These are phyloP conservation scores for Pocillopora damicornis DNA, from an alignment of 64 coral and sea anemone genomes.

Conservation along the genomic window DNA sequence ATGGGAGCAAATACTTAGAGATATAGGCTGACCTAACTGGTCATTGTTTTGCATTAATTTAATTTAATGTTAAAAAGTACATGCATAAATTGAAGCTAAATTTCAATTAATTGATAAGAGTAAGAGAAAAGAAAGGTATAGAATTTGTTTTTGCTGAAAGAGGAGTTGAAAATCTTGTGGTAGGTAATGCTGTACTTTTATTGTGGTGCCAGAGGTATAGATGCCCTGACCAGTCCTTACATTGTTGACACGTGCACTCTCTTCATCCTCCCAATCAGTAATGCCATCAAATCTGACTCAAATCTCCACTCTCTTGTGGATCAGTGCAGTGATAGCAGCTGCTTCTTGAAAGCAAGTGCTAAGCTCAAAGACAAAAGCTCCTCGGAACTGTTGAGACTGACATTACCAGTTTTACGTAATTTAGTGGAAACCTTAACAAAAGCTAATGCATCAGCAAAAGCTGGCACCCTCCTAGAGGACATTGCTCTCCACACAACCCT, in stretches of 20 bases:
- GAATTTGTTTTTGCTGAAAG: too few species aligned
- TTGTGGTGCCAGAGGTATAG: slow-evolving; percentile 1
- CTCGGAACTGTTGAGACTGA: not conserved
- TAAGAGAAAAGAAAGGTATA: too few species aligned
- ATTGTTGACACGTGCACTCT: slow-evolving; percentile 7
- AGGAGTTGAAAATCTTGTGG: slow-evolving; percentile 31
- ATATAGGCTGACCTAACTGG: too few species aligned
- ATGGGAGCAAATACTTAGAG: too few species aligned
- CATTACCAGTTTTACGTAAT: slow-evolving; percentile 5
- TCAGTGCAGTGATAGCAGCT: slow-evolving; percentile 22
- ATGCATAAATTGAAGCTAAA: too few species aligned
- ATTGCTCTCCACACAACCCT: slow-evolving; percentile 31
- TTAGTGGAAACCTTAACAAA: slow-evolving; percentile 16
- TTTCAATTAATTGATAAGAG: too few species aligned
- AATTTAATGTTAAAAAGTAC: too few species aligned
- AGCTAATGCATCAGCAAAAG: slow-evolving; percentile 6
- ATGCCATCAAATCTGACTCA: not conserved
- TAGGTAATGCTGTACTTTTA: slow-evolving; percentile 21
- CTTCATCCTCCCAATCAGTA: slow-evolving; percentile 4
- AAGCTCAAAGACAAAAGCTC: slow-evolving; percentile 7
- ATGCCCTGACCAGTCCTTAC: not conserved
- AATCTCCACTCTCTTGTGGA: slow-evolving; percentile 12
- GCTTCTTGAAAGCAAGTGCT: slow-evolving; percentile 12
- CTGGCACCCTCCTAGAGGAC: slow-evolving; percentile 9
- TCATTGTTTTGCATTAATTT: too few species aligned